Evolutionary conservation across 1,140 invertebrate genomes (phyloP).

Genomic region (Euschistus heros): DNA sequence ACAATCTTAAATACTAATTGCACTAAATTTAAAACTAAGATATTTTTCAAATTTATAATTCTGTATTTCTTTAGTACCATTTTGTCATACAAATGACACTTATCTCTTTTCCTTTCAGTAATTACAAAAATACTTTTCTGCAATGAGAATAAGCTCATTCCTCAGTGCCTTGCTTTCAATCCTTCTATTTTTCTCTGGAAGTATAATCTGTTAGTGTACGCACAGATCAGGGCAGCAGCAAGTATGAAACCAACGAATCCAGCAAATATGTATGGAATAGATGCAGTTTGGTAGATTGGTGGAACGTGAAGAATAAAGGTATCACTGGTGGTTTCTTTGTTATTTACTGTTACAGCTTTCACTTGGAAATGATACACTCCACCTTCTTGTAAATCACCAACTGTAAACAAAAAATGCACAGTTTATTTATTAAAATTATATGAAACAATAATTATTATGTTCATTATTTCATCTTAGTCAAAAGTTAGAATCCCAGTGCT

Average conservation of each 20-base stretch:
- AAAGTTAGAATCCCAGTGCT: too few relatives aligned
- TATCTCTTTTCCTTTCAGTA: too few relatives aligned
- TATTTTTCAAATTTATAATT: too few relatives aligned
- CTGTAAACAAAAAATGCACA: slow-evolving; percentile 35
- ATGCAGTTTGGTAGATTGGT: slow-evolving; percentile 4
- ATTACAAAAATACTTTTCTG: too few relatives aligned
- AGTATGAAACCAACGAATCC: slow-evolving; percentile 15
- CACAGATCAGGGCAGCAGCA: slow-evolving; percentile 15
- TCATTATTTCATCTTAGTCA: too few relatives aligned
- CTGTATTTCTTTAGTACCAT: too few relatives aligned
- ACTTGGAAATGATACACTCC: slow-evolving; percentile 54
- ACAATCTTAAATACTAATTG: too few relatives aligned
- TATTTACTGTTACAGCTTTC: slow-evolving; percentile 42
- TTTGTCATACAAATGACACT: too few relatives aligned
- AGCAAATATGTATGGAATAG: slow-evolving; percentile 16
- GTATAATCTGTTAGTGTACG: slow-evolving; percentile 21
- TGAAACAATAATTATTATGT: too few relatives aligned
- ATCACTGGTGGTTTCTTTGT: slow-evolving; percentile 4
- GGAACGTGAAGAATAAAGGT: slow-evolving; percentile 19
- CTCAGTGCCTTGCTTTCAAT: too few relatives aligned
- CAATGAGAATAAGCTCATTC: too few relatives aligned
- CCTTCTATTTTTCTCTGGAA: neutral
- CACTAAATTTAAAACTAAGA: too few relatives aligned
- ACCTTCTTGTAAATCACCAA: slow-evolving; percentile 52
- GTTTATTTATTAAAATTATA: neutral